Base-by-base conservation (phyloP, 1,140 invertebrate genomes). In the Pseudomyrmex sp. region DNA sequence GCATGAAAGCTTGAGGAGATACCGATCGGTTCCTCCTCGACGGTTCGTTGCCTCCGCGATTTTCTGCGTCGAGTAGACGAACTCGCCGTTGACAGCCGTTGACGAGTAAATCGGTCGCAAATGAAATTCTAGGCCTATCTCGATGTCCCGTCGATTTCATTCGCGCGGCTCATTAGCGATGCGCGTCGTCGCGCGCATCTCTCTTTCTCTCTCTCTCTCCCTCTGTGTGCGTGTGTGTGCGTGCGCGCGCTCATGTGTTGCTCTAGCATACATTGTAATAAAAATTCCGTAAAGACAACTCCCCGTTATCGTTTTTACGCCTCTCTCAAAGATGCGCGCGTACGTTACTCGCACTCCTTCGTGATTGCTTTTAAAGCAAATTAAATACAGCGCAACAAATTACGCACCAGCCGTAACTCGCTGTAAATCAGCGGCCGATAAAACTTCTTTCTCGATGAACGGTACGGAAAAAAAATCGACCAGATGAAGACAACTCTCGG, bases 311-410 rank as follows among this genome's bases (percentile, higher is more conserved):
- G 79, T 90, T 90, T 91, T 90, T 90, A 89, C 82, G 82, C 66
- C 75, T 86, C 12, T 73, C 56, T 50, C 79, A 62, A 69, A 77
- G 54, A 7, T 50, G 48, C 74, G 58, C 10, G 72, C 69, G 26
- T 23, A 23, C 63, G 52, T 44, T 18, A n/a, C 69, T 54, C 61
- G 48, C 35, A 35, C 35, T 82, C 69, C 76, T n/a, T 10, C 12
- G 3, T 23, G 76, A 63, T 82, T 62, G 63, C 86, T 90, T 87
- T 90, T 88, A 83, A 84, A 26, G 82, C 59, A 85, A 90, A 90
- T 91, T 88, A 91, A 91, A 90, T 91, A 89, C 85, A 73, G 69
- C 88, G 76, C 88, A 89, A 91, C 89, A 92, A 91, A 91, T 92
- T 92, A 89, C 85, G 76, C 61, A 76, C 61, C 59, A 77, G 66